Percentiles rank a stretch among this genome's conserved stretches.
These are phyloP conservation scores for Thecophora atra DNA, from an alignment of 2,888 invertebrate genomes.

Conservation along the genomic window DNA sequence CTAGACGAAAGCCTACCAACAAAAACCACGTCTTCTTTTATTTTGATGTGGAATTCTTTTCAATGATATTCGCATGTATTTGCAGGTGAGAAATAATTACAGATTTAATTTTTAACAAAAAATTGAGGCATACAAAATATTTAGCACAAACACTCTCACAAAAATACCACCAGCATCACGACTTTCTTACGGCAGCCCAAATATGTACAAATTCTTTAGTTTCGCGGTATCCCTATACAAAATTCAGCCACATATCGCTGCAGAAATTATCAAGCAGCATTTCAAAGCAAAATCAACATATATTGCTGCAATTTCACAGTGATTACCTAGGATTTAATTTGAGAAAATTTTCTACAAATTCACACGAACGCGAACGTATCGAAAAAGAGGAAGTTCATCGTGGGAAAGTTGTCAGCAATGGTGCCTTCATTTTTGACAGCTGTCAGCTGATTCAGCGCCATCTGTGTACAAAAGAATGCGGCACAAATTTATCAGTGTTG, in stretches of 20 bases:
- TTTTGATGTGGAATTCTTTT: too few species aligned
- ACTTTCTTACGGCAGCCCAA: background rate
- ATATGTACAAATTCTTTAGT: background rate
- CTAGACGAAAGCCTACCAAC: too few species aligned
- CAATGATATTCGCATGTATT: too few species aligned
- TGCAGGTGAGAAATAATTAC: too few species aligned
- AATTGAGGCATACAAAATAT: too few species aligned
- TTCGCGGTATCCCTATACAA: background rate
- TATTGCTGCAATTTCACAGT: conserved; percentile 47
- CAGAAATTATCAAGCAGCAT: background rate
- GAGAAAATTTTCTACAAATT: conserved; percentile 64
- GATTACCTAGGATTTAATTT: conserved; percentile 67
- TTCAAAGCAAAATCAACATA: background rate
- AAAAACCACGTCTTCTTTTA: too few species aligned
- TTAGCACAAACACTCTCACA: conserved; percentile 32
- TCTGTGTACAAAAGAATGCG: too few species aligned
- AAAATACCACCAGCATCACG: background rate
- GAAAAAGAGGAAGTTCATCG: conserved; percentile 65
- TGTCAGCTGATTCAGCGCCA: conserved; percentile 44
- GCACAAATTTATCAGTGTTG: too few species aligned
- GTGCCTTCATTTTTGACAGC: conserved; percentile 40
- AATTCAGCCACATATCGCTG: conserved; percentile 16
- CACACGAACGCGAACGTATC: conserved; percentile 66
- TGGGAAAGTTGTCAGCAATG: conserved; percentile 55
- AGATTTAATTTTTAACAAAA: too few species aligned